phyloP scores from a whole-genome alignment of 2,797 vertebrate species.

The Carapus acus region DNA sequence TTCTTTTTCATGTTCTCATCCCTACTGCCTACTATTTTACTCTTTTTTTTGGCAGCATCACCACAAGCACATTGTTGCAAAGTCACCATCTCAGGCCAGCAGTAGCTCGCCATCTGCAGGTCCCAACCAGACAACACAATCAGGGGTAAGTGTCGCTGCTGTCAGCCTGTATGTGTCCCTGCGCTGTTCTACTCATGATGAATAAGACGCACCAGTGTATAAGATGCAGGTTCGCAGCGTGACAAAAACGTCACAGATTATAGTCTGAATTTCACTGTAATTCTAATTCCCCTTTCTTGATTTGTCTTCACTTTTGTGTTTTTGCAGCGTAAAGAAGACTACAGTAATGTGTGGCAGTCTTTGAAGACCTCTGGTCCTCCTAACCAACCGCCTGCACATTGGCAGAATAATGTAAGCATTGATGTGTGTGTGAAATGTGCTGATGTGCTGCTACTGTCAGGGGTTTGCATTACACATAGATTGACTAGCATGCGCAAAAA shows the following conservation, averaged over 20 bases:
- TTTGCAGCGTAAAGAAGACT: slow-evolving; percentile 69
- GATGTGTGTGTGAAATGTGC: neutral
- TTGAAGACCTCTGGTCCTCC: slow-evolving; percentile 80
- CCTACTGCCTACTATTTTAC: no score
- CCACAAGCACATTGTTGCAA: slow-evolving; percentile 72
- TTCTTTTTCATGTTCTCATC: slow-evolving; percentile 3
- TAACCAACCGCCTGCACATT: slow-evolving; percentile 73
- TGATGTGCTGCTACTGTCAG: no score
- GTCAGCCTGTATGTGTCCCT: neutral
- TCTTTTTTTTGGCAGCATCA: no score
- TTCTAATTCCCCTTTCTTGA: no score
- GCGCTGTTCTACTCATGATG: no score
- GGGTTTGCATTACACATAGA: no score
- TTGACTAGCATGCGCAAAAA: no score
- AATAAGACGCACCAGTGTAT: no score
- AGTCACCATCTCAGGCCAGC: slow-evolving; percentile 73
- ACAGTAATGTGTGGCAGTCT: slow-evolving; percentile 87
- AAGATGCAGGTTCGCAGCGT: no score
- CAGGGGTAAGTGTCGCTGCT: slow-evolving; percentile 70
- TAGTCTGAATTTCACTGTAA: no score
- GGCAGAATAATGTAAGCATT: slow-evolving; percentile 76
- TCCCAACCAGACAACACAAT: slow-evolving; percentile 72
- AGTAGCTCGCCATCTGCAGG: slow-evolving; percentile 72
- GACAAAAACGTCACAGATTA: no score
- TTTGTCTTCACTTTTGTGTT: neutral